A percentile compares a stretch with the other conserved stretches of the same genome.
phyloP scores from a whole-genome alignment of 2,888 invertebrate genomes.

The Dryobota labecula region DNA sequence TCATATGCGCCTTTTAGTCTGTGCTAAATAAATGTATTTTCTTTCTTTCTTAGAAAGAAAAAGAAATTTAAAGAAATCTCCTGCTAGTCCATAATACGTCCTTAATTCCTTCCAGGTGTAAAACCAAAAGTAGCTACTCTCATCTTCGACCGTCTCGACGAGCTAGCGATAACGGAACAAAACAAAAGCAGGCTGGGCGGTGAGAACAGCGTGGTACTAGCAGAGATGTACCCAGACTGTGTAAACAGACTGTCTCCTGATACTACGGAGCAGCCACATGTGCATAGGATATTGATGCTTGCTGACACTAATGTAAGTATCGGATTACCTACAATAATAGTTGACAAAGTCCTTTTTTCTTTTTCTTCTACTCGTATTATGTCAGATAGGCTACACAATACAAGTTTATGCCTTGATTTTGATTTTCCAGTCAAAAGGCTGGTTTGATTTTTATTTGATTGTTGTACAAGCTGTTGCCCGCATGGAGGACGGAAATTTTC shows the following conservation, averaged over 20 bases:
- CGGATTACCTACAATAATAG: background rate
- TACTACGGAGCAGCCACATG: constrained; percentile 89
- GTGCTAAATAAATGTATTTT: no score
- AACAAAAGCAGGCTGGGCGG: constrained; percentile 90
- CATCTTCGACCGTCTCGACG: constrained; percentile 91
- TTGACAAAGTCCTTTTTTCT: background rate
- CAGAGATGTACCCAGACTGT: constrained; percentile 92
- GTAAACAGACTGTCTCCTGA: constrained; percentile 89
- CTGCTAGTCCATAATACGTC: background rate
- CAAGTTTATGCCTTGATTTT: no score
- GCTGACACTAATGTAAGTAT: constrained; percentile 91
- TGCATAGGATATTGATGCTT: constrained; percentile 91
- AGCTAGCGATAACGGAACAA: constrained; percentile 84
- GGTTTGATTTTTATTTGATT: background rate
- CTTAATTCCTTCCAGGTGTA: constrained; percentile 83
- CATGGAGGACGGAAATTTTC: no score
- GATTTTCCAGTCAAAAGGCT: no score
- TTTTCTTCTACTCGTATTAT: background rate
- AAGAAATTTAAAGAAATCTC: no score
- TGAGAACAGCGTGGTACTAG: constrained; percentile 90
- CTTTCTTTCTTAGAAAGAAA: no score
- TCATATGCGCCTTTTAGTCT: no score
- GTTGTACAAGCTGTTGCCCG: no score
- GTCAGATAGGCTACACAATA: background rate
- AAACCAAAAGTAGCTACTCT: constrained; percentile 90